These are phyloP conservation scores for Hemithea aestivaria DNA, from an alignment of 2,888 invertebrate genomes.

Conservation along the genomic window DNA sequence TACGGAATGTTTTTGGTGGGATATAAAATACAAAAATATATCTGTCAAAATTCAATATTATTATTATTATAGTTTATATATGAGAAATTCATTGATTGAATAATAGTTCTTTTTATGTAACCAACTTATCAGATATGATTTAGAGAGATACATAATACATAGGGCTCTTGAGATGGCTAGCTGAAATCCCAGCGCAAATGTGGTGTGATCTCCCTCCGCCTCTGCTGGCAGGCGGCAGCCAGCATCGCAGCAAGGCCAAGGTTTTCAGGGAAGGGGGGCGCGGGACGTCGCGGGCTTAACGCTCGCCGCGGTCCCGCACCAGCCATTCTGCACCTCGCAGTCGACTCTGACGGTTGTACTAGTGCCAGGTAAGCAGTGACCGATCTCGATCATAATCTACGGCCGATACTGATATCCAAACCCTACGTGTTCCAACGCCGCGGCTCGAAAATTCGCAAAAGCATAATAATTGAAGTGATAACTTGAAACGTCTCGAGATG, in stretches of 20 bases:
- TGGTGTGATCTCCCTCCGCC: conserved; percentile 38
- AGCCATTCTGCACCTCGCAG: conserved; percentile 79
- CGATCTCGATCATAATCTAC: conserved; percentile 49
- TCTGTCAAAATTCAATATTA: no score
- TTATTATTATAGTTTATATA: no score
- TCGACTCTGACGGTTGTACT: conserved; percentile 78
- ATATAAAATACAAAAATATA: no score
- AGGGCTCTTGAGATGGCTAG: conserved; percentile 19
- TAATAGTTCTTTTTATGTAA: no score
- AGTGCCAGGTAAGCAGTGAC: conserved; percentile 77
- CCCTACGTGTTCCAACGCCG: conserved; percentile 36
- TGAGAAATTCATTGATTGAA: no score
- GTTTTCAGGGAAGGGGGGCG: conserved; percentile 71
- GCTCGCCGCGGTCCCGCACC: conserved; percentile 70
- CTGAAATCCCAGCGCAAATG: conserved; percentile 35
- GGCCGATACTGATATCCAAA: conserved; percentile 36
- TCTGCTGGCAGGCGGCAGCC: conserved; percentile 3
- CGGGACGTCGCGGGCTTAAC: conserved; percentile 71
- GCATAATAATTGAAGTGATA: conserved; percentile 53
- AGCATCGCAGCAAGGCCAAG: conserved; percentile 71
- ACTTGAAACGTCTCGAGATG: conserved; percentile 55
- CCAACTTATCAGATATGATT: no score
- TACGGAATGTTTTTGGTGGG: no score
- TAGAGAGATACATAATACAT: no score
- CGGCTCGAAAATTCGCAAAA: conserved; percentile 42